Evolutionary conservation across 2,113 vertebrate species (phyloP), one percentile per base, ranked within the genome.

Genomic region (Origma solitaria): DNA sequence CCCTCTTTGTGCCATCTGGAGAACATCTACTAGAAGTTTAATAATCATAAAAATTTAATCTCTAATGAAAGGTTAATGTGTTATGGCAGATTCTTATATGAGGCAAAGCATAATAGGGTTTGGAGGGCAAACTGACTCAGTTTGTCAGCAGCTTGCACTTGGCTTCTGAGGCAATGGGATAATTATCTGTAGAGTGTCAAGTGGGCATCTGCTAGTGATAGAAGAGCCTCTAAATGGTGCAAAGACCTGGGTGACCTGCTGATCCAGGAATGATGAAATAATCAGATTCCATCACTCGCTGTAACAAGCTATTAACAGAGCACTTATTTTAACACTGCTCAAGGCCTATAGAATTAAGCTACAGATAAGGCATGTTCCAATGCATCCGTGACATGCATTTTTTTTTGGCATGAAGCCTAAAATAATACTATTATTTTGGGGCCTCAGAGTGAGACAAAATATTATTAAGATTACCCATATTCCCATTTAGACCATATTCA

Each of bases 261-360:
- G 44, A 42, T 61, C 65, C 69, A 70, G 78, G 51, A 87, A 83
- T 53, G 56, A 81, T 54, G 50, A 94, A 93, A 88, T 92, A 92
- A 91, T 95, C 76, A 83, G 58, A 93, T 86, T 94, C 68, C 75
- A 62, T 92, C 40, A 40, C 53, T 82, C 15, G n/a, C 68, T 65
- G 54, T 70, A 94, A 82, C 38, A 86, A 81, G 42, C 35, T 56
- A 83, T 90, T 95, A 90, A 24, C 49, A 82, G 68, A 64, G 21
- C 71, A 85, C 66, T 94, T 62, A 76, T 88, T 85, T 64, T 95
- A 94, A 83, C 53, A 35, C 44, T 94, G 79, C 70, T 92, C 58
- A 84, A 95, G 89, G 61, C 42, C 69, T 53, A 38, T 50, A 79
- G 65, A 89, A 83, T 90, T 57, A 88, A 65, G 47, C 64, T n/a